These are phyloP conservation scores for Salpingus planirostris DNA, from an alignment of 2,888 invertebrate genomes.

Conservation along the genomic window DNA sequence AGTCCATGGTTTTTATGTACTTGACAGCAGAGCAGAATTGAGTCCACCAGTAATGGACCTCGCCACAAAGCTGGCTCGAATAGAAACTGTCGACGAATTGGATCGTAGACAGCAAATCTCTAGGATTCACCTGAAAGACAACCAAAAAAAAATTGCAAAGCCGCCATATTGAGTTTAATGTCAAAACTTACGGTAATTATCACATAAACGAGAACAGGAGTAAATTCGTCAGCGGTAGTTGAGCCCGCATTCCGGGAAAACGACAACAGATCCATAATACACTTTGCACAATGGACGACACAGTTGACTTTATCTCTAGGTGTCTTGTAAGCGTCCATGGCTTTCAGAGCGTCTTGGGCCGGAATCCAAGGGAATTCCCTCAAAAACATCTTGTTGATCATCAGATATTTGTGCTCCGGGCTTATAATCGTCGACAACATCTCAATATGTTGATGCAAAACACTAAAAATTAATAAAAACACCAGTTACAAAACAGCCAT, in stretches of 20 bases:
- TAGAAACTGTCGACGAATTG: conserved; percentile 94
- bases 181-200: conserved; percentile 81
- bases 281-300: conserved; percentile 78
- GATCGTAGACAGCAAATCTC: conserved; percentile 85
- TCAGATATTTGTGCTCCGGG: conserved; percentile 70
- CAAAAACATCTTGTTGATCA: conserved; percentile 73
- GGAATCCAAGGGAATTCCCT: conserved; percentile 95
- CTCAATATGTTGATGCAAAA: conserved; percentile 81
- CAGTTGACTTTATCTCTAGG: conserved; percentile 76
- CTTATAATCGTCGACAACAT: conserved; percentile 67
- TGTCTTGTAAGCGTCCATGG: conserved; percentile 85
- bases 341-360: conserved; percentile 81
- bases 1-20: conserved; percentile 97
- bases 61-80: conserved; percentile 72
- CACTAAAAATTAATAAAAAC: conserved; percentile 44
- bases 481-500: conserved; percentile 1
- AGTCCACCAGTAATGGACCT: conserved; percentile 97
- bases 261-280: conserved; percentile 87
- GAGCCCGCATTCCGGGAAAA: conserved; percentile 69
- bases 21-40: conserved; percentile 95
- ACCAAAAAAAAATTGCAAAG: too few relatives aligned
- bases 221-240: conserved; percentile 90
- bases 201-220: conserved; percentile 93
- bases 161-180: too few relatives aligned
- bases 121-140: conserved; percentile 97